Evolutionary conservation across 1,140 invertebrate genomes (phyloP), one percentile per base, ranked within the genome.

Genomic region (Wasmannia auropunctata): DNA sequence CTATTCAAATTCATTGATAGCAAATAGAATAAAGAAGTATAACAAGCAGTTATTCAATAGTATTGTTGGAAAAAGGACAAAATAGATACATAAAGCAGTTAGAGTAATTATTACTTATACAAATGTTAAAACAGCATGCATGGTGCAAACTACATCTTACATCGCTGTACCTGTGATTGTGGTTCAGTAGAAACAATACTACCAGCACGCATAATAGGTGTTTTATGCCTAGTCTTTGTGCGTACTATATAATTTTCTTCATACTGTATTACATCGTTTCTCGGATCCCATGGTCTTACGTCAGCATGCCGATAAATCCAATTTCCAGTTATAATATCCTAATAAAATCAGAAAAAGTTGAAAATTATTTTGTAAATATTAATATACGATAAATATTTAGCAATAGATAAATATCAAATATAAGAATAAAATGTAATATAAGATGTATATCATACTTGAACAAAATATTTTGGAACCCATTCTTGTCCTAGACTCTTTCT

Each of bases 181-280:
- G 96, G 95, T 69, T 96, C 96, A 43, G 96, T 94, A 74, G 96
- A 96, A 46, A 96, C 95, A 46, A 97, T 96, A 89, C 96, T 96
- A 37, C 96, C 95, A 67, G 96, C 96, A 56, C 96, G 95, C 91
- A 97, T 96, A 89, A 97, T 96, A 83, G 97, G 97, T 62, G 97
- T 97, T 88, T 96, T 96, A 93, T 97, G 97, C 58, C 96, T 96
- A 11, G 97, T 98, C 93, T 97, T 96, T 31, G 97, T 98, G 80
- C 96, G 95, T 22, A 98, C 96, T 74, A 96, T 95, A 91, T 96
- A 98, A 85, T 97, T 96, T 79, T 96, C 94, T 92, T 98, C 98
- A 91, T 97, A 98, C 93, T 98, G 98, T 56, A 97, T 96, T 5
- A 98, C 94, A 95, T 98, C 98, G 91, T 98, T 98, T 80, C 97